A percentile compares a stretch with the other conserved stretches of the same genome.
Conservation (phyloP, 1,140 invertebrate genomes). For the Dreissena rostriformis region DNA sequence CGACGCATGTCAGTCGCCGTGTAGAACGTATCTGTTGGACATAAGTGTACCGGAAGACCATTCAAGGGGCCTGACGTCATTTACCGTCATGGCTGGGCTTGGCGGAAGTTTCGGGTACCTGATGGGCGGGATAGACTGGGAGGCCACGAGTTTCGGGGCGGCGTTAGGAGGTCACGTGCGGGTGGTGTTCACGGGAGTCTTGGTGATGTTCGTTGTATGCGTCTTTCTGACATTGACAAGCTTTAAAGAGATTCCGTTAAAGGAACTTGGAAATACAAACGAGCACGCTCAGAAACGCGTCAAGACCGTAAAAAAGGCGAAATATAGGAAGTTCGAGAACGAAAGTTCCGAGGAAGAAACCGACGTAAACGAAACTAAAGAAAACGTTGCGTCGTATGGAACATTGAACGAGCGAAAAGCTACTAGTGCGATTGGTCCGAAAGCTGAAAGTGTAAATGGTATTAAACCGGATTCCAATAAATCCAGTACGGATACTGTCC, state of each 20-base stretch:
- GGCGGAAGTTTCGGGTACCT: constrained; percentile 97
- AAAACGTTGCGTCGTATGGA: constrained; percentile 44
- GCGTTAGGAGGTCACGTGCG: constrained; percentile 90
- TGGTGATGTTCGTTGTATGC: constrained; percentile 71
- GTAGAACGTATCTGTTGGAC: constrained; percentile 94
- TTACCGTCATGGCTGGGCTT: constrained; percentile 97
- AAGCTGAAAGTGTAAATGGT: neutral
- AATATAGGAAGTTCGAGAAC: constrained; percentile 78
- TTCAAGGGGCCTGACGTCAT: constrained; percentile 94
- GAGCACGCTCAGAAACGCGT: constrained; percentile 69
- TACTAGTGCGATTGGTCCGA: neutral
- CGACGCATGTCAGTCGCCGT: constrained; percentile 96
- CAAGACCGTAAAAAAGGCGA: constrained; percentile 78
- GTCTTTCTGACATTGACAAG: constrained; percentile 73
- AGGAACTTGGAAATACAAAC: constrained; percentile 59
- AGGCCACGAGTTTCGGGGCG: constrained; percentile 87
- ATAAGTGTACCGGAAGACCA: constrained; percentile 97
- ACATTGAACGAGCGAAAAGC: neutral
- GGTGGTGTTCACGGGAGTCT: constrained; percentile 85
- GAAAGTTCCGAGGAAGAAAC: constrained; percentile 68
- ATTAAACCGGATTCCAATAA: neutral
- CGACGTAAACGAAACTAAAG: constrained; percentile 21
- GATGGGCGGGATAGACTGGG: constrained; percentile 96
- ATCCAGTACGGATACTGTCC: neutral
- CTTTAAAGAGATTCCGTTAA: constrained; percentile 76